These are phyloP conservation scores for Stegostoma tigrinum DNA, from an alignment of 2,113 vertebrate species.

Conservation along the genomic window DNA sequence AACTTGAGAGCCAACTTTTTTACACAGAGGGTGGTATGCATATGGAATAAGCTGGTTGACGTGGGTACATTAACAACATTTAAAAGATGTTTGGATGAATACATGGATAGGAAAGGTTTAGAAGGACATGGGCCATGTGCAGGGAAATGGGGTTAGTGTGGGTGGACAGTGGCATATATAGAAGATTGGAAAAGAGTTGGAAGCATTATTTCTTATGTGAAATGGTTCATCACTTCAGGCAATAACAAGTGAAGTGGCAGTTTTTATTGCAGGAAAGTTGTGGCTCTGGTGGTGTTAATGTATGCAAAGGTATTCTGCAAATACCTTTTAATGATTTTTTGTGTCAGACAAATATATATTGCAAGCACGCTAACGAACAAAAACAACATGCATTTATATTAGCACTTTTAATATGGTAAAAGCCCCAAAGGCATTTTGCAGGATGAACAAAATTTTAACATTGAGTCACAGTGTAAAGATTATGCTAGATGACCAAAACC, in stretches of 20 bases:
- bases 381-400: not conserved
- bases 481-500: not conserved
- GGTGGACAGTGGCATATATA: too few species aligned
- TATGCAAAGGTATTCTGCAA: not conserved
- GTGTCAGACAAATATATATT: not conserved
- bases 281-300: not conserved
- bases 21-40: too few species aligned
- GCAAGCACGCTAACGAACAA: not conserved
- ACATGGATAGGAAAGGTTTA: too few species aligned
- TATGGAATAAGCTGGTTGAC: too few species aligned
- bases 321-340: not conserved
- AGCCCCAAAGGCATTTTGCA: not conserved
- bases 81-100: too few species aligned
- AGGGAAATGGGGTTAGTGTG: too few species aligned
- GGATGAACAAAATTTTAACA: not conserved
- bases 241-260: not conserved
- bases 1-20: too few species aligned
- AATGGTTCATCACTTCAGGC: not conserved
- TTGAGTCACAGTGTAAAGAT: not conserved
- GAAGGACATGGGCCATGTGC: too few species aligned
- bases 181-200: not conserved
- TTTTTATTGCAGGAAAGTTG: not conserved
- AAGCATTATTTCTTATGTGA: not conserved
- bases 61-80: too few species aligned
- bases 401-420: not conserved